Percentiles rank a stretch among this genome's conserved stretches.
Conservation (phyloP, 2,797 vertebrate genomes). For the Adelosebastes latens region DNA sequence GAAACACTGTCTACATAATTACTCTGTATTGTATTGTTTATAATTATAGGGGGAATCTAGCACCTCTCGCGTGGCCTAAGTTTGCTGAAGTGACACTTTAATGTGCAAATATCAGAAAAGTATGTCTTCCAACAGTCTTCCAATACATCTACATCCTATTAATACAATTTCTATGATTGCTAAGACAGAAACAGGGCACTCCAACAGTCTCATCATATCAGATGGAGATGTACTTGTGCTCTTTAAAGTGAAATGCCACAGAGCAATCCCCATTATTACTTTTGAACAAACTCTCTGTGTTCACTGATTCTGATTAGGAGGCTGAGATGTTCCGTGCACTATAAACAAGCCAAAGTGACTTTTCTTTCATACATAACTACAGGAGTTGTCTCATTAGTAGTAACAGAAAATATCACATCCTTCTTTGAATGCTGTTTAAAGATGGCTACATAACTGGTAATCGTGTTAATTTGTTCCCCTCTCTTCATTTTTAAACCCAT, state of each 20-base stretch:
- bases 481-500: neutral
- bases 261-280: neutral
- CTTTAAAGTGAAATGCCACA: neutral
- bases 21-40: neutral
- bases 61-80: neutral
- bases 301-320: slow-evolving; percentile 24
- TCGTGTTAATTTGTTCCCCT: neutral
- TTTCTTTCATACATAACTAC: neutral
- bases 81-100: neutral
- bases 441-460: neutral
- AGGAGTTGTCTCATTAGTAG: neutral
- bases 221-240: neutral
- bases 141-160: neutral
- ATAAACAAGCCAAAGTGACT: neutral
- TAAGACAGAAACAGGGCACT: neutral
- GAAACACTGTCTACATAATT: neutral
- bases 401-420: neutral
- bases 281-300: slow-evolving; percentile 1
- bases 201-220: neutral
- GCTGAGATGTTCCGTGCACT: neutral
- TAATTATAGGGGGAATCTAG: neutral
- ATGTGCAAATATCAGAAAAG: neutral
- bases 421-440: neutral
- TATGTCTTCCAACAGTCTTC: neutral
- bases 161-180: neutral